phyloP scores from a whole-genome alignment of 2,888 invertebrate species.

The Agrenia bidenticulata region DNA sequence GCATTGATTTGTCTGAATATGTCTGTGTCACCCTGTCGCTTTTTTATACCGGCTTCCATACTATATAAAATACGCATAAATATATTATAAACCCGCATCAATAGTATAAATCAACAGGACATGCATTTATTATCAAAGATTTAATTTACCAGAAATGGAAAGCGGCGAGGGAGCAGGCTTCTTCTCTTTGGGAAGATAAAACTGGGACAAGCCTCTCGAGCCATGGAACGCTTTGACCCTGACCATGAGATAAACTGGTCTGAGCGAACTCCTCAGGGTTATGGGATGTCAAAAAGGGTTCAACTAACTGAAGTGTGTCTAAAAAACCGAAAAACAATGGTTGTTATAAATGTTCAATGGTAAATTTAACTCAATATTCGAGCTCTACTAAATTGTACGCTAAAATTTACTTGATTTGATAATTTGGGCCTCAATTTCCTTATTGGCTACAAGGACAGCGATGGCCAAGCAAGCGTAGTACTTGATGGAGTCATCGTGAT shows the following conservation, averaged over 20 bases:
- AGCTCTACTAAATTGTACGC: too few relatives aligned
- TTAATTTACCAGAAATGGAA: constrained; percentile 73
- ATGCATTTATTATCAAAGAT: too few relatives aligned
- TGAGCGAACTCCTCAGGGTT: constrained; percentile 93
- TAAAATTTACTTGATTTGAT: constrained; percentile 67
- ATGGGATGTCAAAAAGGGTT: constrained; percentile 92
- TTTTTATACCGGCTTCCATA: constrained; percentile 98
- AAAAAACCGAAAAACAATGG: constrained; percentile 4
- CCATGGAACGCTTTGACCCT: constrained; percentile 96
- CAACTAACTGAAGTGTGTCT: constrained; percentile 93
- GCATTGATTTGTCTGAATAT: constrained; percentile 93
- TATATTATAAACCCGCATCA: too few relatives aligned
- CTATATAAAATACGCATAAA: constrained; percentile 76
- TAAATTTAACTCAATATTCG: too few relatives aligned
- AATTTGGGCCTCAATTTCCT: constrained; percentile 96
- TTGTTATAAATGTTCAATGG: too few relatives aligned
- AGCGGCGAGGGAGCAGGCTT: constrained; percentile 93
- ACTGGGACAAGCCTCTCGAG: constrained; percentile 88
- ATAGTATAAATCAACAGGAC: too few relatives aligned
- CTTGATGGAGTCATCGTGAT: constrained; percentile 93
- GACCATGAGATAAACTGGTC: constrained; percentile 81
- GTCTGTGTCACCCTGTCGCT: constrained; percentile 84
- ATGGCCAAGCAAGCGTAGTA: constrained; percentile 99
- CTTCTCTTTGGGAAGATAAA: constrained; percentile 88
- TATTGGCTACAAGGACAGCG: constrained; percentile 92